phyloP scores from a whole-genome alignment of 1,140 invertebrate genomes.

The Drosophila mojavensis region DNA sequence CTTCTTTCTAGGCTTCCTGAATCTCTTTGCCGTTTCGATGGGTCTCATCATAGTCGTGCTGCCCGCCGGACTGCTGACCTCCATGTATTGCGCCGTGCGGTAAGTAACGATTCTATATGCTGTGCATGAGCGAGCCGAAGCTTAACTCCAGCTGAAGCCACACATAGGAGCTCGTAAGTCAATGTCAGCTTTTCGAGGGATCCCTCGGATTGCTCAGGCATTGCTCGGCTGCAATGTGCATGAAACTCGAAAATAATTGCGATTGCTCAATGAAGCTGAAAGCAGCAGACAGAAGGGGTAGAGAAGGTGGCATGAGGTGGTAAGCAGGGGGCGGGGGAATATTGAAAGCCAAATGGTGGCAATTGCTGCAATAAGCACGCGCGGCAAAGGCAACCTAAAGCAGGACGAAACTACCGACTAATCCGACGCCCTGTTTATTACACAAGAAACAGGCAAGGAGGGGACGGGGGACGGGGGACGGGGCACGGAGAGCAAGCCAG shows the following conservation, averaged over 20 bases:
- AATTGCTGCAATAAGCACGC: constrained; percentile 6
- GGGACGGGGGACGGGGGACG: neutral
- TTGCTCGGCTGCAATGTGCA: constrained; percentile 45
- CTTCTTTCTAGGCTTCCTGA: constrained; percentile 53
- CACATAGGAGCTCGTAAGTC: too few relatives aligned
- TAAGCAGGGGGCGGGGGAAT: too few relatives aligned
- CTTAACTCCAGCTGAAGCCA: neutral
- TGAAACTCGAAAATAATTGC: constrained; percentile 73
- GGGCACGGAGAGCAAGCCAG: neutral
- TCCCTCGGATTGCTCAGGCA: neutral
- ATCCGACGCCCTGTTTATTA: neutral
- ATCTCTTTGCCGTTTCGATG: constrained; percentile 70
- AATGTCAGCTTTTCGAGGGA: neutral
- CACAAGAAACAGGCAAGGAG: neutral
- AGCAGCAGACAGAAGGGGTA: neutral
- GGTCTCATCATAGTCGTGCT: constrained; percentile 72
- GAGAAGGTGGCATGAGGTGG: too few relatives aligned
- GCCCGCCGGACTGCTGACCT: constrained; percentile 63
- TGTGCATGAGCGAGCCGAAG: too few relatives aligned
- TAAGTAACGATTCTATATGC: constrained; percentile 40
- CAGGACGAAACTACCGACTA: too few relatives aligned
- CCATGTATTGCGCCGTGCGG: constrained; percentile 74
- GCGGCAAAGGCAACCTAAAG: neutral
- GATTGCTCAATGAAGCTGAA: constrained; percentile 35
- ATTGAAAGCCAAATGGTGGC: neutral